Evolutionary conservation across 2,888 invertebrate genomes (phyloP).

Genomic region (Tenthredo livida): DNA sequence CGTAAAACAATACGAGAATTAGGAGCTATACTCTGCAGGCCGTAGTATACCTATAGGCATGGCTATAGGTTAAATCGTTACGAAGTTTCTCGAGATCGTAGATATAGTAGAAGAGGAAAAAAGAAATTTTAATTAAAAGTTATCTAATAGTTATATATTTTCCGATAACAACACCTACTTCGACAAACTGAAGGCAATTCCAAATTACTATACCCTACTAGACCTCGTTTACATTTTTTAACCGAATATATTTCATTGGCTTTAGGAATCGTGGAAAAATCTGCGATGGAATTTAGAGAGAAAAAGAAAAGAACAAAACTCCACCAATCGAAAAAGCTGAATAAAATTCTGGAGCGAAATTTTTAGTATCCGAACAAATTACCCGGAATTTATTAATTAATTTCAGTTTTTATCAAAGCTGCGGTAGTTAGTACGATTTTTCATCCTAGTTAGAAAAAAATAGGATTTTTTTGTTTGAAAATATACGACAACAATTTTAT

Average conservation of each 20-base stretch:
- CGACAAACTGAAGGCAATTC: background rate
- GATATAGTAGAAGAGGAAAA: background rate
- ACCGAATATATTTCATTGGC: too few relatives aligned
- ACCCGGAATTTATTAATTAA: background rate
- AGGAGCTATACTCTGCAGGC: too few relatives aligned
- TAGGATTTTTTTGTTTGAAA: background rate
- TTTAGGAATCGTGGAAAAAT: too few relatives aligned
- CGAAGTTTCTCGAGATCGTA: background rate
- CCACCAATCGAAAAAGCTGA: too few relatives aligned
- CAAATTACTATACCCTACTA: background rate
- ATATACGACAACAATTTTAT: background rate
- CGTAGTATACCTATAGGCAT: background rate
- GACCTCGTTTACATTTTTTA: too few relatives aligned
- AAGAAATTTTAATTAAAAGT: background rate
- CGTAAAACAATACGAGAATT: constrained; percentile 3
- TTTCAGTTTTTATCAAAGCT: background rate
- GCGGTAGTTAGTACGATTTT: background rate
- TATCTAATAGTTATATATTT: background rate
- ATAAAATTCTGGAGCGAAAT: too few relatives aligned
- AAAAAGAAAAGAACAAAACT: too few relatives aligned
- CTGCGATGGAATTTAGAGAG: too few relatives aligned
- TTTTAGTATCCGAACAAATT: too few relatives aligned
- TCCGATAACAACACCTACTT: background rate
- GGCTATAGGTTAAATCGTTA: background rate
- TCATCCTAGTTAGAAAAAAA: too few relatives aligned